Evolutionary conservation across 2,797 vertebrate species (phyloP), one percentile per base, ranked within the genome.

Genomic region (Urosaurus nigricauda): DNA sequence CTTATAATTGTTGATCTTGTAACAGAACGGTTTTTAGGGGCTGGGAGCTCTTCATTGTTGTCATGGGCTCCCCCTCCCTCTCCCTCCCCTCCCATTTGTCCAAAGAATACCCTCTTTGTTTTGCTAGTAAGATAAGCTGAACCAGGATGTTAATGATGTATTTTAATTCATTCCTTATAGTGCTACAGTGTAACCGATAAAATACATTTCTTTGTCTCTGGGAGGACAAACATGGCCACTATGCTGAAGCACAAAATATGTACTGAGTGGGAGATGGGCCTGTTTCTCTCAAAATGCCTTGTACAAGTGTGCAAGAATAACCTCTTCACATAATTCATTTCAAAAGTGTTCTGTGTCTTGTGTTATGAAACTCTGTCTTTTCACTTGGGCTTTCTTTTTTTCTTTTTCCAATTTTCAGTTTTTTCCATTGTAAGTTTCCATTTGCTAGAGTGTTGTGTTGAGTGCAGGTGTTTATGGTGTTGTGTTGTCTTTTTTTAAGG

Each of bases 131-230:
- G 94, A 96, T 96, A 96, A 96, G 96, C 96, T 93, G 91, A 94
- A 93, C 93, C 93, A 93, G 94, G 96, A 96, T 95, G 95, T 97
- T 97, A 96, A 96, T 96, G 96, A 95, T 96, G 95, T 91, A 95
- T 96, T 96, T 95, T 95, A 93, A 96, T 96, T 96, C 93, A 60
- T 93, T 85, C 92, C 94, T 94, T 92, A 92, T 95, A 96, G 95
- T 91, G 92, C 95, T 93, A 92, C 94, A 96, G 95, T 96, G 95
- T 96, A 92, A 93, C 95, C 70, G 85, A 73, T 83, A 91, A 95
- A 95, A 95, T 94, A 70, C 81, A 29, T 86, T 87, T 88, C 95
- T 95, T 96, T 96, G 96, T 97, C 90, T 90, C 85, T 73, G 1
- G 29, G 87, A 92, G 94, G 93, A 96, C 96, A 97, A 92, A 93